Percentiles rank a stretch among this genome's conserved stretches.
Conservation (phyloP, 2,113 vertebrate genomes). For the Neodon shergylaensis region DNA sequence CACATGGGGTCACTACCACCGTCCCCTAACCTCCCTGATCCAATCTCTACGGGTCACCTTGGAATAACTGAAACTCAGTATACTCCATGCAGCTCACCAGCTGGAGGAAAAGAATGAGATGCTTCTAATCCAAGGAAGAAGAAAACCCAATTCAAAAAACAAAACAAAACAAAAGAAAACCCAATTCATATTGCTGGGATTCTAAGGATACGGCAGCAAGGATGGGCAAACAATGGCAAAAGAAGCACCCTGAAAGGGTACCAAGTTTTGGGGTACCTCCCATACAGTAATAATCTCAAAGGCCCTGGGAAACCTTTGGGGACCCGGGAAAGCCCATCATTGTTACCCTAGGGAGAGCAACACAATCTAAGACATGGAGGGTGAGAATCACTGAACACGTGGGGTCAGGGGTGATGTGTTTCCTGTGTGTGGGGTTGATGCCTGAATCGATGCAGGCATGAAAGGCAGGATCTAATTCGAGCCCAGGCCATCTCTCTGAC, state of each 20-base stretch:
- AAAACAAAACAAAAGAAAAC: too few relatives aligned
- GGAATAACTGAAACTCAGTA: background rate
- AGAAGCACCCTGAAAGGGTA: background rate
- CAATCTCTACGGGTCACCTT: background rate
- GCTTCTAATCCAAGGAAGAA: constrained; percentile 43
- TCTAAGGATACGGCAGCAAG: background rate
- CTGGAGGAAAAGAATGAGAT: background rate
- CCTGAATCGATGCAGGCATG: background rate
- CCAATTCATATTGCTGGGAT: constrained; percentile 11
- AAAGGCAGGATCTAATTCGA: background rate
- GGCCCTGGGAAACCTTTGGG: background rate
- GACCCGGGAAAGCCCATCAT: background rate
- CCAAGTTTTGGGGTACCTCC: background rate
- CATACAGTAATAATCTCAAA: too few relatives aligned
- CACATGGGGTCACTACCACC: fast-evolving
- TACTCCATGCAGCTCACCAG: background rate
- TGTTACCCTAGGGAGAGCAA: background rate
- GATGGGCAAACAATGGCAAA: background rate
- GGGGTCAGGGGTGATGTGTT: background rate
- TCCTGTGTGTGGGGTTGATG: background rate
- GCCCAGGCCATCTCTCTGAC: background rate
- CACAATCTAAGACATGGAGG: fast-evolving
- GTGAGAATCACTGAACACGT: fast-evolving
- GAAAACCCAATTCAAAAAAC: constrained; percentile 59
- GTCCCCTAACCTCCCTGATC: background rate